phyloP scores from a whole-genome alignment of 1,140 invertebrate species.

The Apolygus lucorum region DNA sequence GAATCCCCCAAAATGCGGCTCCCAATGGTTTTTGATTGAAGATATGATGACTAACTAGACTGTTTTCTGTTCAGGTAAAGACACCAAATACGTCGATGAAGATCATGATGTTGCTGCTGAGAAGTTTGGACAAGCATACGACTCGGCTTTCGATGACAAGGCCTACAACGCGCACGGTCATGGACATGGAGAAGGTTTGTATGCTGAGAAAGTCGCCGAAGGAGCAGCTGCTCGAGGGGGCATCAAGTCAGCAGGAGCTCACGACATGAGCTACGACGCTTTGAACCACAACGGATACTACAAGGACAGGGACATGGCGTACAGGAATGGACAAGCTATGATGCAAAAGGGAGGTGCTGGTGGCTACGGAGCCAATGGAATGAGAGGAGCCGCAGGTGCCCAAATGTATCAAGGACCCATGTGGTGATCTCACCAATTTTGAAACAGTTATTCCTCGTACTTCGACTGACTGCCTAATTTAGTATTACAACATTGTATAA shows the following conservation, averaged over 20 bases:
- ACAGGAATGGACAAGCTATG: neutral
- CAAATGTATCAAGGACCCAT: neutral
- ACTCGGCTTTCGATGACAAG: slow-evolving; percentile 6
- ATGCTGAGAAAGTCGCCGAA: neutral
- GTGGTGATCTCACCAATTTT: neutral
- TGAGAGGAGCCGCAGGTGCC: neutral
- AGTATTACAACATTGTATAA: too few species aligned
- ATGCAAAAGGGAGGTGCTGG: neutral
- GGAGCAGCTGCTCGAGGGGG: neutral
- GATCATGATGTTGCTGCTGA: slow-evolving; percentile 48
- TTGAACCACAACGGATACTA: slow-evolving; percentile 10
- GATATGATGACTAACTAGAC: too few species aligned
- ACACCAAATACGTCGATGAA: slow-evolving; percentile 61
- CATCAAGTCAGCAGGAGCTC: neutral
- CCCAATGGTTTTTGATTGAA: too few species aligned
- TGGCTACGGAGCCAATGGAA: neutral
- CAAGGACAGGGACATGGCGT: slow-evolving; percentile 7
- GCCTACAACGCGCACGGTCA: neutral
- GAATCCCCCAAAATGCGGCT: too few species aligned
- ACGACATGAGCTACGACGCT: slow-evolving; percentile 5
- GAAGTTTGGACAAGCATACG: slow-evolving; percentile 18
- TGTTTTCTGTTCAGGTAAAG: slow-evolving; percentile 45
- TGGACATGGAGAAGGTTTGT: neutral
- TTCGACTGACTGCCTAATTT: too few species aligned
- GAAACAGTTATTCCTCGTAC: neutral